phyloP scores from a whole-genome alignment of 1,140 invertebrate species.

The Heliconius eleuchia region DNA sequence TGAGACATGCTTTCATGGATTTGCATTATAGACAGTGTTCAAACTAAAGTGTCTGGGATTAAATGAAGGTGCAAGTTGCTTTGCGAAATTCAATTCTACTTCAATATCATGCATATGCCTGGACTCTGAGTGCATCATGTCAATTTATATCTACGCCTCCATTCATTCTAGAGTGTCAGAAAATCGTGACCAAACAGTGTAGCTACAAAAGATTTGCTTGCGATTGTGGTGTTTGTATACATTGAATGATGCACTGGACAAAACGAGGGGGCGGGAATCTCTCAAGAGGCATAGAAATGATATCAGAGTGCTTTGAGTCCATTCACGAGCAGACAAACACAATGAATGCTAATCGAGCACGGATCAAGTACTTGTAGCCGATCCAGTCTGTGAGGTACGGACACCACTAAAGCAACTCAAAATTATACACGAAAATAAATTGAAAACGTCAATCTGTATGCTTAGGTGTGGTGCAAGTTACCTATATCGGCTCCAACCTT shows the following conservation, averaged over 20 bases:
- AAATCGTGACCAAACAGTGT: conserved; percentile 37
- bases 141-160: conserved; percentile 50
- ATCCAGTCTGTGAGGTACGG: conserved; percentile 78
- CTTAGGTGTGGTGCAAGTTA: conserved; percentile 83
- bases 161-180: conserved; percentile 33
- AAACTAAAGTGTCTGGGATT: conserved; percentile 70
- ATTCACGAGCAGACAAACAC: conserved; percentile 78
- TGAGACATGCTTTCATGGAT: conserved; percentile 81
- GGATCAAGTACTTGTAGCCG: conserved; percentile 75
- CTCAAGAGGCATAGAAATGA: conserved; percentile 73
- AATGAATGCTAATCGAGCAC: conserved; percentile 78
- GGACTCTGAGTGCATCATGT: conserved; percentile 77
- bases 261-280: conserved; percentile 66
- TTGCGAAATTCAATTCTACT: conserved; percentile 73
- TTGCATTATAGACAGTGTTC: conserved; percentile 52
- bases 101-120: conserved; percentile 73
- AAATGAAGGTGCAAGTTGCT: conserved; percentile 74
- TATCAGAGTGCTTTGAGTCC: conserved; percentile 72
- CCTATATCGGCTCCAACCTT: conserved; percentile 88
- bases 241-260: conserved; percentile 79
- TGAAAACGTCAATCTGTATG: conserved; percentile 79
- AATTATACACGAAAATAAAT: conserved; percentile 79
- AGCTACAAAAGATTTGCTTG: conserved; percentile 27
- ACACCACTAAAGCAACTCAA: conserved; percentile 81
- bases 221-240: conserved; percentile 48